Conservation (phyloP, 1,140 invertebrate species). For the Akabosia matsudoensis region DNA sequence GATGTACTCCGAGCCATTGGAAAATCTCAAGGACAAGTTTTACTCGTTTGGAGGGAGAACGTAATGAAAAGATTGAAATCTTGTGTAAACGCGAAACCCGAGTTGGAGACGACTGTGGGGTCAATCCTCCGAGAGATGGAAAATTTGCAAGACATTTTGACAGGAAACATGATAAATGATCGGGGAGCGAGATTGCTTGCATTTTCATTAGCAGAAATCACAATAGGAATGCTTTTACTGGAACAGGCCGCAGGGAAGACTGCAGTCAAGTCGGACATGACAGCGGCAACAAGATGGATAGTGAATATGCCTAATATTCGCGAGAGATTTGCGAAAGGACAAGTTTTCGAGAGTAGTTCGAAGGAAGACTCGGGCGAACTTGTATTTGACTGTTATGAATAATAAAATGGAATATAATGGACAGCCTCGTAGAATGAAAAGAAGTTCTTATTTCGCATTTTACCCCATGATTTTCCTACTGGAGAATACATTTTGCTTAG, state of each 20-base stretch:
- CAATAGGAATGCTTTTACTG: constrained; percentile 54
- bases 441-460: no score
- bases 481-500: no score
- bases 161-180: constrained; percentile 35
- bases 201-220: constrained; percentile 54
- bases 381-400: constrained; percentile 38
- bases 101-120: constrained; percentile 15
- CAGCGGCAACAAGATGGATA: constrained; percentile 48
- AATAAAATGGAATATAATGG: no score
- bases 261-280: constrained; percentile 48
- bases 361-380: constrained; percentile 34
- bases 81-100: constrained; percentile 6
- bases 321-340: background rate
- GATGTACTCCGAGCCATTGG: constrained; percentile 59
- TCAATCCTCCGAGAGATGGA: constrained; percentile 4
- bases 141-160: constrained; percentile 26
- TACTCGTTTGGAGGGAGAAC: constrained; percentile 47
- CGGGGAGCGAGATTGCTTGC: constrained; percentile 55
- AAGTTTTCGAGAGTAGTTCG: background rate
- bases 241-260: constrained; percentile 51
- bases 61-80: constrained; percentile 33
- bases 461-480: no score
- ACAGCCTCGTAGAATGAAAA: constrained; percentile 26
- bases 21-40: constrained; percentile 54
- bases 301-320: constrained; percentile 3